phyloP scores from a whole-genome alignment of 2,113 vertebrate genomes.

The Toxotes chatareus region DNA sequence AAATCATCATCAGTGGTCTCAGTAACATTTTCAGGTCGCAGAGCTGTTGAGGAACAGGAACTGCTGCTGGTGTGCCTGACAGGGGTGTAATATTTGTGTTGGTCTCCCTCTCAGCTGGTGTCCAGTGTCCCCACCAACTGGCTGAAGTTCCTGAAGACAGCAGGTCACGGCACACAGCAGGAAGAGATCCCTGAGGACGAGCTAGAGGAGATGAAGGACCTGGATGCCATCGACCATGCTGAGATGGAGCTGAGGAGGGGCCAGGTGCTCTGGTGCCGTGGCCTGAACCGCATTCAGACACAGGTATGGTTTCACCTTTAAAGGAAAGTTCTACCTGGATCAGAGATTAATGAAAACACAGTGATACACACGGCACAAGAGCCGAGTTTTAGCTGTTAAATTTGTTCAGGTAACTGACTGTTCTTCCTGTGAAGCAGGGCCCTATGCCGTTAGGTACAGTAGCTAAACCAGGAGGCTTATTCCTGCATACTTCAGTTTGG shows the following conservation, averaged over 20 bases:
- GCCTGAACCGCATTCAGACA: conserved; percentile 96
- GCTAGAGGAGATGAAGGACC: conserved; percentile 88
- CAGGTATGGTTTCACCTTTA: conserved; percentile 85
- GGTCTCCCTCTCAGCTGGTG: conserved; percentile 86
- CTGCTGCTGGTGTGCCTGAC: conserved; percentile 5
- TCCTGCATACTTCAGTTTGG: neutral
- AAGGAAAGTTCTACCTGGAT: neutral
- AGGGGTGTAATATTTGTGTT: neutral
- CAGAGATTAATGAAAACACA: neutral
- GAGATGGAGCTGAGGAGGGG: conserved; percentile 94
- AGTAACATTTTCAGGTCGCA: neutral
- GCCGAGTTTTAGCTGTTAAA: too few relatives aligned
- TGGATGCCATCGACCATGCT: conserved; percentile 95
- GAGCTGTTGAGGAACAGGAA: neutral
- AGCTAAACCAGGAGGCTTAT: neutral
- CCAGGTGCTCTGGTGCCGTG: conserved; percentile 97
- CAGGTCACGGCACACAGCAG: conserved; percentile 94
- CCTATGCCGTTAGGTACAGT: neutral
- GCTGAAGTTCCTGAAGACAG: conserved; percentile 95
- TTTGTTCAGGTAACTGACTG: too few relatives aligned
- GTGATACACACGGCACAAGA: too few relatives aligned
- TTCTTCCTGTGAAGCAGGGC: too few relatives aligned
- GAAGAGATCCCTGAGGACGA: conserved; percentile 95
- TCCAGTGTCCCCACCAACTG: conserved; percentile 94
- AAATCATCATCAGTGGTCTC: neutral